phyloP scores from a whole-genome alignment of 2,113 vertebrate genomes.

The Catharus bicknelli region DNA sequence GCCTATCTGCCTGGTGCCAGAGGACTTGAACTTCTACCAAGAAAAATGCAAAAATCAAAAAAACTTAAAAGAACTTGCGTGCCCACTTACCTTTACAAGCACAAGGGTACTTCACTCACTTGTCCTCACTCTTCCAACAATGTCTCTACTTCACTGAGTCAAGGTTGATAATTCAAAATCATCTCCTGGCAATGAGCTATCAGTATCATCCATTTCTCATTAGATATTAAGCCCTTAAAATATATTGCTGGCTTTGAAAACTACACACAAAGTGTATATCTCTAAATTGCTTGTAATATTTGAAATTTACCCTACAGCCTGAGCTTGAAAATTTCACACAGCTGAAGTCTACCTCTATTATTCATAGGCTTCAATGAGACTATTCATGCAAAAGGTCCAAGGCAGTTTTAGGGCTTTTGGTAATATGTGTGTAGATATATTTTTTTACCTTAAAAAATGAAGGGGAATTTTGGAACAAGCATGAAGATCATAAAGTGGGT shows the following conservation, averaged over 20 bases:
- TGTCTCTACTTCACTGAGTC: background rate
- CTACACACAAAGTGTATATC: background rate
- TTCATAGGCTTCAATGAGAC: conserved; percentile 25
- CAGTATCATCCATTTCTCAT: background rate
- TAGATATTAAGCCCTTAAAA: background rate
- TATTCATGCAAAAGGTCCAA: background rate
- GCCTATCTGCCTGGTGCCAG: background rate
- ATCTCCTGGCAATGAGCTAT: background rate
- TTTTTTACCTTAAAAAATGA: conserved; percentile 53
- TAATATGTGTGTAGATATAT: background rate
- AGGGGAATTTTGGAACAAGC: conserved; percentile 30
- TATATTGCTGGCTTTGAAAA: background rate
- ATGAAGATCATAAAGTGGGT: conserved; percentile 36
- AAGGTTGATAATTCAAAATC: background rate
- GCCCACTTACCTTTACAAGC: background rate
- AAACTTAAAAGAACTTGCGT: background rate
- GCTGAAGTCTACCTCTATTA: conserved; percentile 2
- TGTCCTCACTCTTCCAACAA: background rate
- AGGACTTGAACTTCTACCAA: background rate
- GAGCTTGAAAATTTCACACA: background rate
- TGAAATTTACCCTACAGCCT: background rate
- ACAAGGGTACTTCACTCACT: background rate
- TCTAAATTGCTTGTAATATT: background rate
- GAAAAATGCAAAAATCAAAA: background rate
- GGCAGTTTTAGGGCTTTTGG: background rate